Percentiles rank a stretch among this genome's conserved stretches.
Evolutionary conservation across 2,797 vertebrate species (phyloP).

Genomic region (Cossypha dichroa): DNA sequence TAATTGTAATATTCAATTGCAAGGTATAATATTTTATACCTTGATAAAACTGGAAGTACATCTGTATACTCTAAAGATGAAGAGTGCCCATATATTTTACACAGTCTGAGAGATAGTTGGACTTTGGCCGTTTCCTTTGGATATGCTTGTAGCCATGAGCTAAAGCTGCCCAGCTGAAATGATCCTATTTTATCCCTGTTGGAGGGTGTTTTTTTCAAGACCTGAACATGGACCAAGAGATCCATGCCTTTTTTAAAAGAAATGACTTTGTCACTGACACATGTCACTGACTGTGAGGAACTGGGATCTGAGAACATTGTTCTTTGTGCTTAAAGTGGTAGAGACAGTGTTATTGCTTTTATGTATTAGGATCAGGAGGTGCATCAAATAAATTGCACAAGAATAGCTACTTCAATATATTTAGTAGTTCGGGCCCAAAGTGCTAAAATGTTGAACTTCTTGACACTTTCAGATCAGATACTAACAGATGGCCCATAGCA

Average conservation of each 20-base stretch:
- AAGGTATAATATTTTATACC: not conserved
- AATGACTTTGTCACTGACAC: not conserved
- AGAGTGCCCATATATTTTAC: accelerated
- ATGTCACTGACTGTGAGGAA: not conserved
- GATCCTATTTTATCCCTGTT: not conserved
- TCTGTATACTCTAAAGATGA: not conserved
- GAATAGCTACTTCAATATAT: not conserved
- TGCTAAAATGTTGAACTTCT: not conserved
- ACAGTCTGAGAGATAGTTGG: not conserved
- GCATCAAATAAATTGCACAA: not conserved
- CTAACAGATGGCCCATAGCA: not conserved
- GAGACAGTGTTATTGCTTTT: not conserved
- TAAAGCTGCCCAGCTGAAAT: not conserved
- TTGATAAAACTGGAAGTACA: not conserved
- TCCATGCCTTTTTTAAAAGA: not conserved
- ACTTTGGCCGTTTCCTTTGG: not conserved
- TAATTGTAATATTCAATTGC: not conserved
- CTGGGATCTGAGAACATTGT: not conserved
- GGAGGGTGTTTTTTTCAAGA: not conserved
- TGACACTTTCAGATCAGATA: not conserved
- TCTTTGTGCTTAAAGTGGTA: not conserved
- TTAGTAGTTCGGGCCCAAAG: not conserved
- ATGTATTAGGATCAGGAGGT: not conserved
- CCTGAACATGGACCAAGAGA: not conserved
- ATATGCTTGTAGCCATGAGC: not conserved